Conservation (phyloP, 2,797 vertebrate genomes). For the Crypturellus tataupa region DNA sequence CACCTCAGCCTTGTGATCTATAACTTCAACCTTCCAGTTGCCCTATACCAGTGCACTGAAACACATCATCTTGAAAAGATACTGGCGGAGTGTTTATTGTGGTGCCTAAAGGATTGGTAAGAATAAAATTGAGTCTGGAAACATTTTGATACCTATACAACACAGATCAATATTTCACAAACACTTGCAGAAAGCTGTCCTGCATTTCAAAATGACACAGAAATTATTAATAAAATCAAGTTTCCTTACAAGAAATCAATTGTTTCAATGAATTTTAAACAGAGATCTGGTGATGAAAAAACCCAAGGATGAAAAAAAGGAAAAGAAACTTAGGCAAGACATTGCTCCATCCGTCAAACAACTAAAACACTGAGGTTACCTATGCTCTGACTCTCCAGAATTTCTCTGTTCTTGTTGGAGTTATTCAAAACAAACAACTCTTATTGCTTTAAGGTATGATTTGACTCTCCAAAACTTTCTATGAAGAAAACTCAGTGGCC, state of each 20-base stretch:
- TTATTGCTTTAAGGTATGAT: not conserved
- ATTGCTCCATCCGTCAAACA: not conserved
- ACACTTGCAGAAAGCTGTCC: not conserved
- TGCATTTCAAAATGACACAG: not conserved
- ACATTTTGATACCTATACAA: not conserved
- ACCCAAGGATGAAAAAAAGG: not conserved
- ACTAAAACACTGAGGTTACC: not conserved
- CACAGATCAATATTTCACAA: not conserved
- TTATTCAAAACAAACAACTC: not conserved
- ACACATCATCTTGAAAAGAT: not conserved
- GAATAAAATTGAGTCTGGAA: not conserved
- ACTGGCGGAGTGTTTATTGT: not conserved
- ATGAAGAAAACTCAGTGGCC: not conserved
- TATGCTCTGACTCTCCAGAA: not conserved
- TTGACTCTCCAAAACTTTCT: not conserved
- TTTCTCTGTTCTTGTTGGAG: not conserved
- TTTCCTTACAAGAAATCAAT: not conserved
- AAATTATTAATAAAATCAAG: not conserved
- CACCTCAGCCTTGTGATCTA: not conserved
- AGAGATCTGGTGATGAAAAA: not conserved
- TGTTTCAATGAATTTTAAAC: not conserved
- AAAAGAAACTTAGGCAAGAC: not conserved
- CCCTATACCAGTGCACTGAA: not conserved
- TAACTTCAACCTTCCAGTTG: not conserved
- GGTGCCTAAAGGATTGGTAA: not conserved